Evolutionary conservation across 2,113 vertebrate genomes (phyloP).

Genomic region (Perccottus glenii): DNA sequence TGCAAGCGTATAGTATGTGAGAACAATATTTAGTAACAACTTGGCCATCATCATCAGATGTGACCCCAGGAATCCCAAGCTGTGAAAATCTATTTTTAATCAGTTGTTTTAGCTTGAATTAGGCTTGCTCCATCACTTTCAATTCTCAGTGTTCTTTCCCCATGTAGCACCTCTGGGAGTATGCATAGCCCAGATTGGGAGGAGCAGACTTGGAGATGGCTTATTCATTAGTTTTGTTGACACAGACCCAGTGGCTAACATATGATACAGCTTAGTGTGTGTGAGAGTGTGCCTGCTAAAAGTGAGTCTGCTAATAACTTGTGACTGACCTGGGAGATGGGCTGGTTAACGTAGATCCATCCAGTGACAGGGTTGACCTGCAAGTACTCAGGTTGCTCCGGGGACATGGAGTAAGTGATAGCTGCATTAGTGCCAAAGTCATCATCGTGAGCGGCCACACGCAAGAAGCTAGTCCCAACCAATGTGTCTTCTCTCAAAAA

Average conservation of each 20-base stretch:
- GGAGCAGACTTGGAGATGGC: conserved; percentile 42
- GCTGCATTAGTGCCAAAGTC: conserved; percentile 86
- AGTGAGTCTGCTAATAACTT: conserved; percentile 13
- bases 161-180: conserved; percentile 41
- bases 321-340: conserved; percentile 83
- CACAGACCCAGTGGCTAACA: conserved; percentile 41
- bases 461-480: conserved; percentile 89
- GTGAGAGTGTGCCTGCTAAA: conserved; percentile 3
- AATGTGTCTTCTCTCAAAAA: conserved; percentile 87
- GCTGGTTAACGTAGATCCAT: conserved; percentile 89
- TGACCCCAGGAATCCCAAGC: conserved; percentile 22
- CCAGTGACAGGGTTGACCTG: conserved; percentile 86
- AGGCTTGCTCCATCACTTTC: conserved; percentile 15
- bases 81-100: conserved; percentile 42
- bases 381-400: conserved; percentile 83
- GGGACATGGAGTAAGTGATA: conserved; percentile 83
- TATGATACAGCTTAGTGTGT: conserved; percentile 10
- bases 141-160: conserved; percentile 28
- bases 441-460: conserved; percentile 85
- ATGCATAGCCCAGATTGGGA: conserved; percentile 19
- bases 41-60: conserved; percentile 15
- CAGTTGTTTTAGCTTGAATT: conserved; percentile 40
- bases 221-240: conserved; percentile 59
- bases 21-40: conserved; percentile 2
- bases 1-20: not conserved